A percentile compares a stretch with the other conserved stretches of the same genome.
phyloP scores from a whole-genome alignment of 2,888 invertebrate species.

The Lymantria monacha region DNA sequence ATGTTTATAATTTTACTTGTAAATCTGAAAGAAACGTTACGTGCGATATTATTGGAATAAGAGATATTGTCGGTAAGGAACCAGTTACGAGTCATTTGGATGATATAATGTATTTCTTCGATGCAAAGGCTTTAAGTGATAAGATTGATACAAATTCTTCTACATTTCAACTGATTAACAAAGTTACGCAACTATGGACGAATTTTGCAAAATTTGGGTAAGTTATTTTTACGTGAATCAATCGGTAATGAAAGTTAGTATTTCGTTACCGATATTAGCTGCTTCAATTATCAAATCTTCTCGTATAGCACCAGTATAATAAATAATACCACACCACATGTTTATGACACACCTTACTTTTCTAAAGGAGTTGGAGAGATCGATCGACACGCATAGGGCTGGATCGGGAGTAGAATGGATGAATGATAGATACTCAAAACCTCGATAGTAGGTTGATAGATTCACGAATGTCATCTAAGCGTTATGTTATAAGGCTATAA shows the following conservation, averaged over 20 bases:
- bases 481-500: no score
- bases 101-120: slow-evolving; percentile 44
- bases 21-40: slow-evolving; percentile 39
- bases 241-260: slow-evolving; percentile 11
- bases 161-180: slow-evolving; percentile 9
- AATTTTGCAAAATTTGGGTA: slow-evolving; percentile 51
- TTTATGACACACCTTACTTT: no score
- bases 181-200: background rate
- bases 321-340: no score
- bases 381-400: no score
- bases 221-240: slow-evolving; percentile 11
- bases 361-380: no score
- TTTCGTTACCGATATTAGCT: no score
- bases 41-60: slow-evolving; percentile 20
- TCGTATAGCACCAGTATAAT: no score
- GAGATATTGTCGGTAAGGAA: slow-evolving; percentile 18
- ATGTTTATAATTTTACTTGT: slow-evolving; percentile 41
- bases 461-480: no score
- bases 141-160: slow-evolving; percentile 47
- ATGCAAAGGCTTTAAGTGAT: slow-evolving; percentile 12
- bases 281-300: no score
- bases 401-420: no score
- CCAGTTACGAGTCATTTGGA: slow-evolving; percentile 37
- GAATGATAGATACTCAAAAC: no score
- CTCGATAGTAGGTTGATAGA: no score